Conservation (phyloP, 2,797 vertebrate species). For the Enteromius anoplus region DNA sequence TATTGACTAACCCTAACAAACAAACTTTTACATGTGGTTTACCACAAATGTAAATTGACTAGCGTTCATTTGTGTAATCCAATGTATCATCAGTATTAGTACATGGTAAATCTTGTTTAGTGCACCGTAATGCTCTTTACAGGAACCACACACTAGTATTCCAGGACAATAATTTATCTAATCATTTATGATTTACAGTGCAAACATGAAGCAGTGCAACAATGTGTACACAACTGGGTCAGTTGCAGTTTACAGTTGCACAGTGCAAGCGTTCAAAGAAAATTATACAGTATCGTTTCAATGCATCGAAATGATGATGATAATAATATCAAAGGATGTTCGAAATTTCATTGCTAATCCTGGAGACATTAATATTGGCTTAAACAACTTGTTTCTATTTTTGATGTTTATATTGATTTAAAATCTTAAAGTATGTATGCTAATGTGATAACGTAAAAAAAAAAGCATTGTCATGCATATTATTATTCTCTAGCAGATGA, state of each 20-base stretch:
- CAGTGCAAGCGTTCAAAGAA: not conserved
- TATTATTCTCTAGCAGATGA: not conserved
- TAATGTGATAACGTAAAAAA: not conserved
- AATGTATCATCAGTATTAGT: not conserved
- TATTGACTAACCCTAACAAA: not conserved
- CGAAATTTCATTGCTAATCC: not conserved
- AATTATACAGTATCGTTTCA: not conserved
- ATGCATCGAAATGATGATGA: not conserved
- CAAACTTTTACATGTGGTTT: not conserved
- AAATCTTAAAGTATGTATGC: not conserved
- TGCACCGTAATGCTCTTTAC: not conserved
- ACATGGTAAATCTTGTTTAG: not conserved
- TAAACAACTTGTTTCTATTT: not conserved
- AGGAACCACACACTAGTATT: not conserved
- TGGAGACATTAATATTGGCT: not conserved
- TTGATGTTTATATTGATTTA: not conserved
- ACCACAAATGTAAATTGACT: not conserved
- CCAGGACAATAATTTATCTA: not conserved
- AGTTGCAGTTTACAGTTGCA: not conserved
- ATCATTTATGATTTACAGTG: not conserved
- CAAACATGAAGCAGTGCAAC: not conserved
- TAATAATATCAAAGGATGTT: not conserved
- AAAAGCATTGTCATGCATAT: not conserved
- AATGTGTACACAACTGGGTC: not conserved
- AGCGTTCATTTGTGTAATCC: not conserved